phyloP scores from a whole-genome alignment of 2,113 vertebrate species.

The Petrocephalus zakoni region DNA sequence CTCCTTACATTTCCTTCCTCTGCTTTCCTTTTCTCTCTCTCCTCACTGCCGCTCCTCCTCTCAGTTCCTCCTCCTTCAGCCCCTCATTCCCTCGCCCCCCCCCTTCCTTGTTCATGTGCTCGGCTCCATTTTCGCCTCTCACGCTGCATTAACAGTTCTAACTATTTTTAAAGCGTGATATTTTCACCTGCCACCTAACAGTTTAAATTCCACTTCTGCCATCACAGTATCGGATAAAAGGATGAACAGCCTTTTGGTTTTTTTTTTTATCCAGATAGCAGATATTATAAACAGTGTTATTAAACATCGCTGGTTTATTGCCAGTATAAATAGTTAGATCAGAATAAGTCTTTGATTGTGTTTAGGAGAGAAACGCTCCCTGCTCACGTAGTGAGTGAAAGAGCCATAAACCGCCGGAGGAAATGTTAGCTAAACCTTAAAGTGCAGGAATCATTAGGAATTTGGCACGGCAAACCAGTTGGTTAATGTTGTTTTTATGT shows the following conservation, averaged over 20 bases:
- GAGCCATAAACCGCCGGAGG: conserved; percentile 10
- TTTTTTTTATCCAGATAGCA: background rate
- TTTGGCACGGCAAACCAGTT: background rate
- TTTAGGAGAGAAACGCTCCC: background rate
- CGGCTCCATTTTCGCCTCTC: conserved; percentile 9
- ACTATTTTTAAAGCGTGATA: conserved; percentile 8
- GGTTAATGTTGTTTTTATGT: conserved; percentile 17
- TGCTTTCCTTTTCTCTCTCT: background rate
- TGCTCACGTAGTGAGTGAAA: background rate
- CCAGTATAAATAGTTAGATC: background rate
- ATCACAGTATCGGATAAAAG: background rate
- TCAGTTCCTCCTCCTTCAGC: background rate
- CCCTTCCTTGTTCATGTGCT: conserved; percentile 2
- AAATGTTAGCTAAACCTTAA: conserved; percentile 25
- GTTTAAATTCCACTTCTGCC: background rate
- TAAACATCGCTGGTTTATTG: background rate
- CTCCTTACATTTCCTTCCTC: background rate
- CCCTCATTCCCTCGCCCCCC: background rate
- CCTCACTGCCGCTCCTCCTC: too few relatives aligned
- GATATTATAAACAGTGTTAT: background rate
- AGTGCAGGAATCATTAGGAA: conserved; percentile 3
- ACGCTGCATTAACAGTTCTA: background rate
- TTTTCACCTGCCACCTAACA: conserved; percentile 15
- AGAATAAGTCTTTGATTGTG: background rate
- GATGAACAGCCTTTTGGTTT: background rate